Conservation (phyloP, 2,888 invertebrate species). For the Dexiosoma caninum region DNA sequence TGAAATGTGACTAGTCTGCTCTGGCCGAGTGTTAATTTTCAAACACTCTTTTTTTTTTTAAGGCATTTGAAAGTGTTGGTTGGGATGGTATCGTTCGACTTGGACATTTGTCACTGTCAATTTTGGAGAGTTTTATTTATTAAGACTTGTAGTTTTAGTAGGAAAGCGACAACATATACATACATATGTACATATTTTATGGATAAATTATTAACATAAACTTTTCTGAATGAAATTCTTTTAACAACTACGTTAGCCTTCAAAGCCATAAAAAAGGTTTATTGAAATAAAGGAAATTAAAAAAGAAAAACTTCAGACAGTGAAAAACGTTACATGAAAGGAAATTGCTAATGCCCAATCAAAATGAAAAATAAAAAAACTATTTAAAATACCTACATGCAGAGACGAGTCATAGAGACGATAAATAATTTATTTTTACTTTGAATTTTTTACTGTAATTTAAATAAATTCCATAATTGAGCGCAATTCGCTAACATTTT, state of each 20-base stretch:
- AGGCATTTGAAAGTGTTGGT: conserved; percentile 34
- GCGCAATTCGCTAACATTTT: too few species aligned
- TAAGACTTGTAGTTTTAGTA: neutral
- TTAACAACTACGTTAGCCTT: neutral
- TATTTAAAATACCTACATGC: neutral
- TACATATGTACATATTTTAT: too few species aligned
- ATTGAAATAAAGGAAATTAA: conserved; percentile 9
- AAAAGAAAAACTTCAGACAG: neutral
- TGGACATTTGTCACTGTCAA: conserved; percentile 55
- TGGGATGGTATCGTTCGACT: neutral
- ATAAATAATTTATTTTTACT: neutral
- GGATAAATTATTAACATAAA: conserved; percentile 57
- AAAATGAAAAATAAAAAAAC: conserved; percentile 5
- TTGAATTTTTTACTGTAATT: too few species aligned
- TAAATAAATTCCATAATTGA: too few species aligned
- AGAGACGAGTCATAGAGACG: neutral
- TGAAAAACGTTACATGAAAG: neutral
- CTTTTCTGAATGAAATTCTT: conserved; percentile 32
- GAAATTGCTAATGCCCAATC: conserved; percentile 39
- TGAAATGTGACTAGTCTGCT: neutral
- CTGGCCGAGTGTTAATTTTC: conserved; percentile 44
- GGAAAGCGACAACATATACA: conserved; percentile 25
- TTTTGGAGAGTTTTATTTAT: conserved; percentile 42
- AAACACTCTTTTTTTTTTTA: conserved; percentile 24
- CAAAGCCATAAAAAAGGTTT: neutral